Base-by-base conservation (phyloP, 2,888 invertebrate species). In the Drosophila leonis region DNA sequence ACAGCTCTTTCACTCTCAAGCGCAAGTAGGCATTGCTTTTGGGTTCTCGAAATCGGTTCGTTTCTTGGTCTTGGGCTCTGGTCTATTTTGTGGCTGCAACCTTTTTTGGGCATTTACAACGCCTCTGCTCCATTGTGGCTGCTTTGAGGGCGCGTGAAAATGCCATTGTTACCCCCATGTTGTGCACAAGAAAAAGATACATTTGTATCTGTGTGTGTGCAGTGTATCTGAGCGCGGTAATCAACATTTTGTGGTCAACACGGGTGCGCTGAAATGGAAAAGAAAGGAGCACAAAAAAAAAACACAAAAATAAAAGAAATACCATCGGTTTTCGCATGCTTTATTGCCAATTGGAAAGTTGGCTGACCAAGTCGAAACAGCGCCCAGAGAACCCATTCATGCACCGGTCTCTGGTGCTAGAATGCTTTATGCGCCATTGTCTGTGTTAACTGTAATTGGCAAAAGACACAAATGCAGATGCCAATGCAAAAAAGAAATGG, bases 311-410 rank as follows among this genome's bases (percentile, higher is more conserved):
- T 54, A 80, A 55, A 67, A 74, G 84, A 82, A 68, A 49, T 77
- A 69, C 82, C 80, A 88, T 78, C 75, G 87, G 76, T 82, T 87
- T 65, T 83, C 83, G 82, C 84, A 87, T 87, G 90, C 87, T 85
- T 89, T 85, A 87, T 87, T 85, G 87, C 83, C 90, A 88, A 89
- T 89, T 88, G 88, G 89, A 90, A 89, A 89, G 85, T 85, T 84
- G 74, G 88, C 78, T 78, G 78, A 65, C 76, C 76, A 69, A 51
- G 33, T 65, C 72, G 48, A 37, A 42, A 39, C 42, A 46, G 37
- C 49, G 68, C 52, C 64, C 42, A 27, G 54, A 75, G 80, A 75
- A 78, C 55, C 80, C 70, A 84, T 80, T 82, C 75, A 71, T 56
- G 68, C 69, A 72, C 46, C 70, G 60, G 63, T 66, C 54, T 61